Percentiles rank a stretch among this genome's conserved stretches.
phyloP scores from a whole-genome alignment of 2,113 vertebrate species.

The Megalops atlanticus region DNA sequence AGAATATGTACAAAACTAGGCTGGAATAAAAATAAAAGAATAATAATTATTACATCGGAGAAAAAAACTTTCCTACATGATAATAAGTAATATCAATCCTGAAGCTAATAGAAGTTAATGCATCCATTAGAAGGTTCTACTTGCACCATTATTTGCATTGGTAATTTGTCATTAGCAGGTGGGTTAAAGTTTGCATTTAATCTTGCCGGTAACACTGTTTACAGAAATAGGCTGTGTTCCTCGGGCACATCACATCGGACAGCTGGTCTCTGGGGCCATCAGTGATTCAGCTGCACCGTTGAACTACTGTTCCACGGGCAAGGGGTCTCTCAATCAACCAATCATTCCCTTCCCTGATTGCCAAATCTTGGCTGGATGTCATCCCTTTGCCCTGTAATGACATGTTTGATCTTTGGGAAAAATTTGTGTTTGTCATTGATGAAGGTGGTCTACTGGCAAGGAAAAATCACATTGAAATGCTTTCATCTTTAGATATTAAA shows the following conservation, averaged over 20 bases:
- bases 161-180: neutral
- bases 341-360: conserved; percentile 52
- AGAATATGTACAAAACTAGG: neutral
- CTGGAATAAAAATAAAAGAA: too few relatives aligned
- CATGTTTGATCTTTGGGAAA: conserved; percentile 42
- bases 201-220: neutral
- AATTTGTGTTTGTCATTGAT: conserved; percentile 49
- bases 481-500: conserved; percentile 12
- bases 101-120: neutral
- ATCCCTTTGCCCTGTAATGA: conserved; percentile 44
- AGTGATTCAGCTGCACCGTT: conserved; percentile 43
- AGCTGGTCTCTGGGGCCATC: conserved; percentile 32
- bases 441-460: conserved; percentile 40
- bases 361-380: conserved; percentile 42
- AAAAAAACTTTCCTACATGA: neutral
- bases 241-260: neutral
- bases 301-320: conserved; percentile 22
- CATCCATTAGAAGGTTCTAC: conserved; percentile 1
- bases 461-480: conserved; percentile 37
- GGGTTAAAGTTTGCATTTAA: neutral
- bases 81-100: conserved; percentile 1
- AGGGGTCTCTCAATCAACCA: conserved; percentile 43
- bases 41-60: too few relatives aligned
- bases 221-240: neutral
- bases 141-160: neutral